phyloP scores from a whole-genome alignment of 2,797 vertebrate species.

The Lacerta viridis region DNA sequence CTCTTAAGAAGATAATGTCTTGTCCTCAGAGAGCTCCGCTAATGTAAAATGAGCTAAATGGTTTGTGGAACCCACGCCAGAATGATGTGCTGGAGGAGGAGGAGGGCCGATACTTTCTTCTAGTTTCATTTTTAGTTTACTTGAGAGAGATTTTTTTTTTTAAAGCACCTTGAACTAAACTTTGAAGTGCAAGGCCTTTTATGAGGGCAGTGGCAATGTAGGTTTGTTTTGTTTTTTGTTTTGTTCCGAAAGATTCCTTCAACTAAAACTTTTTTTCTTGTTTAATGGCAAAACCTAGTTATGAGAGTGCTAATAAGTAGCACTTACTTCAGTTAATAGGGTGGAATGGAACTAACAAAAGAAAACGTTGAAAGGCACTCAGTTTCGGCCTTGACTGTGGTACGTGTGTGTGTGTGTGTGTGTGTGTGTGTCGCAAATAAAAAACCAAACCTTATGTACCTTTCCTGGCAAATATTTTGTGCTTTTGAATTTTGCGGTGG shows the following conservation, averaged over 20 bases:
- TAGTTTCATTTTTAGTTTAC: conserved; percentile 11
- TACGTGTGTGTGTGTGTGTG: background rate
- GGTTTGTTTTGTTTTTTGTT: background rate
- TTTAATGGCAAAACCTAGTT: conserved; percentile 14
- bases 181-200: background rate
- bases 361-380: conserved; percentile 24
- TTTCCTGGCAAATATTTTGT: background rate
- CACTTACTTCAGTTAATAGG: conserved; percentile 1
- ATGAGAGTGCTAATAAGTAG: conserved; percentile 24
- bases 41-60: conserved; percentile 19
- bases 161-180: background rate
- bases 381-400: conserved; percentile 14
- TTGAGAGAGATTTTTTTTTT: background rate
- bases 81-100: background rate
- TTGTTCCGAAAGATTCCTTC: conserved; percentile 15
- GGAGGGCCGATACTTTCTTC: background rate
- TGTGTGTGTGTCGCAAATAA: conserved; percentile 24
- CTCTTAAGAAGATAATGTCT: background rate
- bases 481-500: background rate
- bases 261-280: conserved; percentile 8
- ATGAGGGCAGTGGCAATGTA: background rate
- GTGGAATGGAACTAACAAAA: background rate
- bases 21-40: background rate
- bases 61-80: background rate
- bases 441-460: conserved; percentile 45